Evolutionary conservation across 2,888 invertebrate genomes (phyloP).

Genomic region (Cryptocephalus moraei): DNA sequence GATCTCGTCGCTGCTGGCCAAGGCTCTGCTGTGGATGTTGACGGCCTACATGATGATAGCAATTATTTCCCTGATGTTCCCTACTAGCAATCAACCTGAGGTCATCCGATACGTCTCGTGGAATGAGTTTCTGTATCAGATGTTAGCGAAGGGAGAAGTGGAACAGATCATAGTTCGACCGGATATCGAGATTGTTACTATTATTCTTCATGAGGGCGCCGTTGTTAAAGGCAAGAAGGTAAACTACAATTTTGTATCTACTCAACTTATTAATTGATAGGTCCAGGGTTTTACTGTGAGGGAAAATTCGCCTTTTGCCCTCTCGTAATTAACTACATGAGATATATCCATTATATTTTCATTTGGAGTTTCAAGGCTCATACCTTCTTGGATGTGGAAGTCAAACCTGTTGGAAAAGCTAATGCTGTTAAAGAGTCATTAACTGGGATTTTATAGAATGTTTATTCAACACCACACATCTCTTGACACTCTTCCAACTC

Average conservation of each 20-base stretch:
- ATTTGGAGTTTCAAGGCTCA: too few species aligned
- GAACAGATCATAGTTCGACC: slow-evolving; percentile 77
- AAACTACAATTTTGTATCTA: slow-evolving; percentile 6
- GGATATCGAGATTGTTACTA: slow-evolving; percentile 74
- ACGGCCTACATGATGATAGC: slow-evolving; percentile 65
- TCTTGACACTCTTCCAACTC: too few species aligned
- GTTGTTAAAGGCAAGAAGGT: slow-evolving; percentile 71
- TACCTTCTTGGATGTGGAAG: too few species aligned
- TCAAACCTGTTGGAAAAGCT: too few species aligned
- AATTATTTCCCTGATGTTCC: slow-evolving; percentile 60
- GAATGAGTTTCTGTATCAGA: slow-evolving; percentile 93
- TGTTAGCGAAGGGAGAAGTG: slow-evolving; percentile 91
- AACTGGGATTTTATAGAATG: too few species aligned
- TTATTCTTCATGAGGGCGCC: slow-evolving; percentile 76
- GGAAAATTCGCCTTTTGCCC: too few species aligned
- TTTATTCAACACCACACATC: too few species aligned
- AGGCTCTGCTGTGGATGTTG: slow-evolving; percentile 71
- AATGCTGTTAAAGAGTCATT: too few species aligned
- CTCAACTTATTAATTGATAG: not conserved
- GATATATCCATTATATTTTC: too few species aligned
- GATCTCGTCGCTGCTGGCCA: slow-evolving; percentile 59
- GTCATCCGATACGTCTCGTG: slow-evolving; percentile 76
- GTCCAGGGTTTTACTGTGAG: not conserved
- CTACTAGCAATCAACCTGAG: slow-evolving; percentile 63
- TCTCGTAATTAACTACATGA: too few species aligned